Base-by-base conservation (phyloP, 1,140 invertebrate species). In the Rhagoletis pomonella region DNA sequence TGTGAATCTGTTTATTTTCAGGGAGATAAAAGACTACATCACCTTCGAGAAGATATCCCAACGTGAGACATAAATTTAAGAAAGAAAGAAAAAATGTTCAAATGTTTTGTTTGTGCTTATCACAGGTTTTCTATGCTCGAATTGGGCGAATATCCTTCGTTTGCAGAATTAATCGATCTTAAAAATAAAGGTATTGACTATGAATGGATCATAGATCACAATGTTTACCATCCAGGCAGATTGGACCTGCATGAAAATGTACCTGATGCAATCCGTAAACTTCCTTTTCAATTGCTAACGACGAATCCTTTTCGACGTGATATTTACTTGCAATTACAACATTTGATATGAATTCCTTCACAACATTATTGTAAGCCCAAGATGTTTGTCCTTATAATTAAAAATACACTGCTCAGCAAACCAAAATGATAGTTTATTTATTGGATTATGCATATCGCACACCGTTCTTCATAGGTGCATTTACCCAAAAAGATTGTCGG, bases 61-160 rank as follows among this genome's bases (percentile, higher is more conserved):
- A 87, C 87, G 87, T 87, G 87, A 87, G 87, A 59, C 50, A 39
- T 4, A 19, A 62, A 65, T 65, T 85, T 85, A 19, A 65, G 14
- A 69, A n/a, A 17, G 59, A 17, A 59, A 58, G 59, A 39, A 44
- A 67, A 87, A 55, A 42, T 86, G 50, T 67, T 47, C 19, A 65
- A 73, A 29, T 29, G 29, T 85, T 65, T 84, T 55, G 12, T 88
- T 86, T 29, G 10, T 50, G 29, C n/a, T 39, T 39, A 17, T 55
- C n/a, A 19, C 59, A 89, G 87, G 60, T 89, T 89, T 50, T 84
- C 85, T 44, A 89, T 89, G 88, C 77, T 89, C 14, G 88, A 89
- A 86, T 44, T 73, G 44, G 88, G 88, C 29, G 88, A 89, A 88
- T 89, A 88, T 89, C 88, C 88, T n/a, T 84, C 67, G 39, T 88